phyloP scores from a whole-genome alignment of 2,113 vertebrate genomes.

The Leucoraja erinaceus region DNA sequence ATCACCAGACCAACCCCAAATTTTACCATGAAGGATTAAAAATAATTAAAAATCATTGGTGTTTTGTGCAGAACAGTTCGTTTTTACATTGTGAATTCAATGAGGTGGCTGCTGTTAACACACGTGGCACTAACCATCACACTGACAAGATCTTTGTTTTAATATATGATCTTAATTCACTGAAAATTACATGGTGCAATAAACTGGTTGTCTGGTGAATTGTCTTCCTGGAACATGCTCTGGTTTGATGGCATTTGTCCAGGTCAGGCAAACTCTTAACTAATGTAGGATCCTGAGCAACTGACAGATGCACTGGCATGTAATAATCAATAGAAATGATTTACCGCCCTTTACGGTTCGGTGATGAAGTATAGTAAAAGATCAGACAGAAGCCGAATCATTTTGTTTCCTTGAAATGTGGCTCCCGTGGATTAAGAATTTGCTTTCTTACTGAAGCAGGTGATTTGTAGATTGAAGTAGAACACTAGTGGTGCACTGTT shows the following conservation, averaged over 20 bases:
- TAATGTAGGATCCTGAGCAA: not conserved
- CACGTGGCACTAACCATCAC: not conserved
- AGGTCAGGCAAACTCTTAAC: not conserved
- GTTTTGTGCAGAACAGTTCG: not conserved
- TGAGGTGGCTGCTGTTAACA: not conserved
- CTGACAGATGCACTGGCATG: not conserved
- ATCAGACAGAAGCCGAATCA: not conserved
- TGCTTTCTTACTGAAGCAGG: not conserved
- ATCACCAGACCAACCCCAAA: too few relatives aligned
- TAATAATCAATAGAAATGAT: not conserved
- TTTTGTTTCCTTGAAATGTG: not conserved
- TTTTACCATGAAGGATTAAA: too few relatives aligned
- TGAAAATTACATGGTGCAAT: not conserved
- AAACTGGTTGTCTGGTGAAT: not conserved
- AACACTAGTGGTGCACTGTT: not conserved
- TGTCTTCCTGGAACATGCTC: not conserved
- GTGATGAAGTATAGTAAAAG: not conserved
- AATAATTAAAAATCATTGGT: too few relatives aligned
- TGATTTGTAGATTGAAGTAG: not conserved
- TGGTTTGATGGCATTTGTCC: not conserved
- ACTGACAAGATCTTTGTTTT: not conserved
- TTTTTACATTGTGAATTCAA: not conserved
- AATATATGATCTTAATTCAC: not conserved
- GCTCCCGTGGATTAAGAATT: not conserved
- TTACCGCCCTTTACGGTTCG: not conserved